A percentile compares a stretch with the other conserved stretches of the same genome.
These are phyloP conservation scores for Ictalurus punctatus DNA, from an alignment of 2,113 vertebrate species.

Conservation along the genomic window DNA sequence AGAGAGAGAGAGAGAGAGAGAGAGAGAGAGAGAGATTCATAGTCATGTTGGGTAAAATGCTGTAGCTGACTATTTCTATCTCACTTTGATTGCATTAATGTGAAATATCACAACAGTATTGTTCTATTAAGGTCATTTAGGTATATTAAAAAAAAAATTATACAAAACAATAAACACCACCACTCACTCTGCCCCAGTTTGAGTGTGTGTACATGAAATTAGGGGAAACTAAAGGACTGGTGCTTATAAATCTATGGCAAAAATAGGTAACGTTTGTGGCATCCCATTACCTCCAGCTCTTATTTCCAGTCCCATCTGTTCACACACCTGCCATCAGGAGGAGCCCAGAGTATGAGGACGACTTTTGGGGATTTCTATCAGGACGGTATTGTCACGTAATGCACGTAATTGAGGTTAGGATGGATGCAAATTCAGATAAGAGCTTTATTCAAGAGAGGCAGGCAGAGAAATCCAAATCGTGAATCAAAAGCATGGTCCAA, in stretches of 20 bases:
- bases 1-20: not conserved
- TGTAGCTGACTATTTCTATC: not conserved
- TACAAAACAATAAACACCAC: not conserved
- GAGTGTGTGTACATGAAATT: not conserved
- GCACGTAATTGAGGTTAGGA: no score
- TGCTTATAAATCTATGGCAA: not conserved
- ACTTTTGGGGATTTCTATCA: not conserved
- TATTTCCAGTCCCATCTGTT: not conserved
- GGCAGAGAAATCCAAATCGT: no score
- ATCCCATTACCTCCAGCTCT: not conserved
- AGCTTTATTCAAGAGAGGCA: no score
- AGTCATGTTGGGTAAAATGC: not conserved
- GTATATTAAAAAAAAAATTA: no score
- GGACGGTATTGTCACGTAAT: not conserved
- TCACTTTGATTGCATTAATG: not conserved
- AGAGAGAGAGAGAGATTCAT: conserved; percentile 9
- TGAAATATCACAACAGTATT: not conserved
- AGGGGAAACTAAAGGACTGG: not conserved
- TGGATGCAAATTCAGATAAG: no score
- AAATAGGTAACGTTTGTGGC: not conserved
- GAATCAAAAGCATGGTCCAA: no score
- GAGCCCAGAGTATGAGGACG: not conserved
- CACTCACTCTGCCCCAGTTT: not conserved
- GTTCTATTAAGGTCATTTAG: not conserved
- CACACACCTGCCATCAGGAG: not conserved